phyloP scores from a whole-genome alignment of 2,797 vertebrate genomes.

The Trematocara caparti region DNA sequence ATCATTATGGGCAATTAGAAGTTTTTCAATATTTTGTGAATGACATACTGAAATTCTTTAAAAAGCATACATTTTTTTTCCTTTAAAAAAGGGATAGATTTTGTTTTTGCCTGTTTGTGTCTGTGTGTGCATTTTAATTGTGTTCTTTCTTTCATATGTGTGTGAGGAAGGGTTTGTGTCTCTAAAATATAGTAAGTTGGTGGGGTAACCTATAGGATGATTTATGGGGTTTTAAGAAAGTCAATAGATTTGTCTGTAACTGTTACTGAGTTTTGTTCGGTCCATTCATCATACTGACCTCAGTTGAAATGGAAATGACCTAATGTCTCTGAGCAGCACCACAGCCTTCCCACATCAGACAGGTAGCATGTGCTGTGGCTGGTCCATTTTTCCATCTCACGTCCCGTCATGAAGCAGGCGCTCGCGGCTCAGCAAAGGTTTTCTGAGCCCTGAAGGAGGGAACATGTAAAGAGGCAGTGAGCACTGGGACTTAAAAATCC shows the following conservation, averaged over 20 bases:
- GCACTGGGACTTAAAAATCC: constrained; percentile 55
- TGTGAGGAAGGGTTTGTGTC: neutral
- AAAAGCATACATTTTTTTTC: rapidly evolving
- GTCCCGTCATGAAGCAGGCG: constrained; percentile 21
- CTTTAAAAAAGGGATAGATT: neutral
- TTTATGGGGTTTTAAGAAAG: constrained; percentile 47
- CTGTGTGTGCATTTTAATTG: neutral
- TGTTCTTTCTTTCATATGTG: neutral
- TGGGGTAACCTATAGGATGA: constrained; percentile 35
- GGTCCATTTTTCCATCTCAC: constrained; percentile 29
- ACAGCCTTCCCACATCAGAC: neutral
- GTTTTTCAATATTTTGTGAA: neutral
- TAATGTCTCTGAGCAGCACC: constrained; percentile 1
- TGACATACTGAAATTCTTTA: neutral
- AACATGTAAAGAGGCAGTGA: constrained; percentile 34
- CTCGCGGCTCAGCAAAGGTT: constrained; percentile 26
- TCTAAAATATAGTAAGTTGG: neutral
- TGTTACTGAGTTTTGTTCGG: constrained; percentile 29
- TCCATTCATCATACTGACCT: constrained; percentile 57
- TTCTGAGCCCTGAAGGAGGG: constrained; percentile 40
- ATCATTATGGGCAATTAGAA: neutral
- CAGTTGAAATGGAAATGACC: constrained; percentile 48
- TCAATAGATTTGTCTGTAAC: constrained; percentile 42
- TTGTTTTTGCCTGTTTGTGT: neutral
- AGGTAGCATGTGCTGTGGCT: constrained; percentile 12